Evolutionary conservation across 1,140 invertebrate genomes (phyloP), one percentile per base, ranked within the genome.

Genomic region (Trialeurodes vaporariorum): DNA sequence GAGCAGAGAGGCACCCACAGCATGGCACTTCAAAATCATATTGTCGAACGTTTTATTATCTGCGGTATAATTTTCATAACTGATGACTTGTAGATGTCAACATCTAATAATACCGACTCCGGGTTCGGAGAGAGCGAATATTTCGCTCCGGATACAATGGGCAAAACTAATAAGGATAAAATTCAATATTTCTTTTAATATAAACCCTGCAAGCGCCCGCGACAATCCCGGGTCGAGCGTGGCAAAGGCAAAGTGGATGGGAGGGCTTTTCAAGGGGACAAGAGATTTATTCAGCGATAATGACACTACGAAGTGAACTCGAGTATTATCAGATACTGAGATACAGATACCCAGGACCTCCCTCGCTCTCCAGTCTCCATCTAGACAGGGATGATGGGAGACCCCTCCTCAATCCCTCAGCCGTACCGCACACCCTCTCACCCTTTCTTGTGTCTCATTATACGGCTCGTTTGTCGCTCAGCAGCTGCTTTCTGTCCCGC

Each of bases 101-200:
- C 34, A 49, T 49, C 34, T 17, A n/a, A 49, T 49, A 49, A 49
- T 49, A 49, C 5, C 17, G 17, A 9, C 17, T 49, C 34, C 34
- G 5, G n/a, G n/a, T n/a, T n/a, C n/a, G n/a, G n/a, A n/a, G n/a
- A n/a, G 34, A 49, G 34, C 34, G 34, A 49, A 49, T 49, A 49
- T 49, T 49, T 49, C n/a, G 34, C 34, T 5, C 34, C 5, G 34
- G 5, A 17, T 17, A 49, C 34, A 49, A 49, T 49, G 34, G 17
- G 5, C 34, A n/a, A 5, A 17, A 49, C 34, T 49, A 49, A 49
- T 49, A 49, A 49, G 34, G 34, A 49, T 49, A 49, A 49, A 49
- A 49, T 49, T 49, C 34, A 49, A 49, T 49, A 49, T 49, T 49
- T 49, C 34, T 49, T 49, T 49, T 49, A 49, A 49, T 49, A 49